Evolutionary conservation across 1,140 invertebrate species (phyloP).

Genomic region (Zaprionus lachaisei): DNA sequence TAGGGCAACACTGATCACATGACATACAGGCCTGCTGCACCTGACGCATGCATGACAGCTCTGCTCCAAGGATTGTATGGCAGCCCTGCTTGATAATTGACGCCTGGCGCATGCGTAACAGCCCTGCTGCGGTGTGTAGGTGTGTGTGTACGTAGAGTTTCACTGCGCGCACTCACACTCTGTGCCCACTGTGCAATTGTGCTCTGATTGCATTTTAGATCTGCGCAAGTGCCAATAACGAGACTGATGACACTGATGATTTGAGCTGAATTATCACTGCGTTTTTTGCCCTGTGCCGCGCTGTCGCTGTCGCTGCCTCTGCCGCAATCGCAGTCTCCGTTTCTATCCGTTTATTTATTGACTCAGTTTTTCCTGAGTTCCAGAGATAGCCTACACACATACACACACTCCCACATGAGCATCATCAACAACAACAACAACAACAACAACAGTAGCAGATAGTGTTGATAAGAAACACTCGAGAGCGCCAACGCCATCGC

Average conservation of each 20-base stretch:
- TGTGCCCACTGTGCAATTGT: constrained; percentile 26
- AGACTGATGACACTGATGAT: constrained; percentile 57
- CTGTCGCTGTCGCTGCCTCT: not conserved
- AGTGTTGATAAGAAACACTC: constrained; percentile 66
- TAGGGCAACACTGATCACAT: constrained; percentile 8
- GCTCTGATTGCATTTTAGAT: constrained; percentile 22
- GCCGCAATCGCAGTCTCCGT: constrained; percentile 16
- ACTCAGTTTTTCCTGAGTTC: constrained; percentile 23
- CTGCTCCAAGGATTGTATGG: not conserved
- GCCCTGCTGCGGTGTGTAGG: not conserved
- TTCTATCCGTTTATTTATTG: constrained; percentile 31
- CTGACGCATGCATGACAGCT: not conserved
- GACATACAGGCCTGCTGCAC: not conserved
- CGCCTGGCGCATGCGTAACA: constrained; percentile 11
- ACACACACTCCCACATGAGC: constrained; percentile 2
- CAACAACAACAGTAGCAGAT: constrained; percentile 42
- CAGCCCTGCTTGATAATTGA: not conserved
- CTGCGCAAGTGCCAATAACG: constrained; percentile 44
- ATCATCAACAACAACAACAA: constrained; percentile 37
- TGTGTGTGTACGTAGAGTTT: not conserved
- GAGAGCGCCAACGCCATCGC: constrained; percentile 31
- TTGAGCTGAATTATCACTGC: constrained; percentile 64
- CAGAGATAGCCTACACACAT: constrained; percentile 26
- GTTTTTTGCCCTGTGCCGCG: constrained; percentile 11
- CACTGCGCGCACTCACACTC: not conserved